phyloP scores from a whole-genome alignment of 64 coral and sea anemone species.

The Acropora tenuis region DNA sequence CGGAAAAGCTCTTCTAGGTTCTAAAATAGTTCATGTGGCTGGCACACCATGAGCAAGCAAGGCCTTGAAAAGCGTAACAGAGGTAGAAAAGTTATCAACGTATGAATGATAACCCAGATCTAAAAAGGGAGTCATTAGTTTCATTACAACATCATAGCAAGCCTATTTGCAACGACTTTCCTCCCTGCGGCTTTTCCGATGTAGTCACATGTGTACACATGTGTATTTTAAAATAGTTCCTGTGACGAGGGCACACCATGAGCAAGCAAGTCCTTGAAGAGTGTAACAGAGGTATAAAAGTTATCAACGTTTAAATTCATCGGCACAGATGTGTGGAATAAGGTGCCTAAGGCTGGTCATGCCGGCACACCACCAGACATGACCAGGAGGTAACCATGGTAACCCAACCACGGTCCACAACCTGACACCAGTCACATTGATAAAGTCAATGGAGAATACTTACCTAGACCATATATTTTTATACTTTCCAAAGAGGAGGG shows the following conservation, averaged over 20 bases:
- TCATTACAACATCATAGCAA: slow-evolving; percentile 48
- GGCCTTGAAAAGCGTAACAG: slow-evolving; percentile 23
- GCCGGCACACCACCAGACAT: not conserved
- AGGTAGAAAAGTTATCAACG: slow-evolving; percentile 47
- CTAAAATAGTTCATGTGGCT: slow-evolving; percentile 17
- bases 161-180: slow-evolving; percentile 21
- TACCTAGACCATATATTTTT: too few relatives aligned
- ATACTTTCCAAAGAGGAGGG: too few relatives aligned
- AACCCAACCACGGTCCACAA: slow-evolving; percentile 19
- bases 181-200: not conserved
- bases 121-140: not conserved
- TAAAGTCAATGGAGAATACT: not conserved
- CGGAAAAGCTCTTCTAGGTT: slow-evolving; percentile 39
- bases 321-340: too few relatives aligned
- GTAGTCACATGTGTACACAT: slow-evolving; percentile 13
- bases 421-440: slow-evolving; percentile 23
- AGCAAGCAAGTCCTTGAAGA: too few relatives aligned
- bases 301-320: too few relatives aligned
- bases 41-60: not conserved
- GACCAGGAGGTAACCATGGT: slow-evolving; percentile 18
- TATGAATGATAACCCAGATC: slow-evolving; percentile 47
- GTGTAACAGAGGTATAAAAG: too few relatives aligned
- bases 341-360: not conserved
- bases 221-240: too few relatives aligned
- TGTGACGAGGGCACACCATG: too few relatives aligned